Conservation (phyloP, 2,888 invertebrate genomes). For the Ceramica pisi region DNA sequence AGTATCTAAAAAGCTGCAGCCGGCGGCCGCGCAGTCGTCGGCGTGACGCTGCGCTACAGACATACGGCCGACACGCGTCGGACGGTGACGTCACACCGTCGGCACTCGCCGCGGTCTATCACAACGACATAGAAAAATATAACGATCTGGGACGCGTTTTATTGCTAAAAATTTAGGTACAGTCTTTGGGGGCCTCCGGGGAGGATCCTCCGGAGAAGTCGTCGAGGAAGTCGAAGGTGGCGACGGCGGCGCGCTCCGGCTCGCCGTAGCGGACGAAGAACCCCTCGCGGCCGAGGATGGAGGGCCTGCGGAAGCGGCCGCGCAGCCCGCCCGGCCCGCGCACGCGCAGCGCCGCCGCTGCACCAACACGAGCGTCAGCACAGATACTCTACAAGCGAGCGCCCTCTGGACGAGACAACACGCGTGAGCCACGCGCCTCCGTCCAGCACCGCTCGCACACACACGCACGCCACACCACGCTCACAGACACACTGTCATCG, state of each 20-base stretch:
- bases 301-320: constrained; percentile 90
- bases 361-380: constrained; percentile 76
- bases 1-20: constrained; percentile 86
- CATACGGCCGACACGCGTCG: constrained; percentile 57
- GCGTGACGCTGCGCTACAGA: constrained; percentile 59
- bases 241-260: constrained; percentile 94
- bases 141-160: constrained; percentile 81
- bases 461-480: constrained; percentile 33
- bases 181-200: constrained; percentile 87
- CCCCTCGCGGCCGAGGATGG: constrained; percentile 94
- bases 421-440: constrained; percentile 74
- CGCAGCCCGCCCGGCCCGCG: constrained; percentile 89
- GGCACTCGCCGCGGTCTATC: constrained; percentile 72
- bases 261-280: constrained; percentile 95
- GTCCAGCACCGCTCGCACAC: constrained; percentile 59
- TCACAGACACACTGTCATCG: constrained; percentile 5
- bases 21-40: constrained; percentile 78
- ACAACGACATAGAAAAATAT: constrained; percentile 84
- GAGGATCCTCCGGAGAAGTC: constrained; percentile 89
- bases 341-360: constrained; percentile 92
- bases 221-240: constrained; percentile 95
- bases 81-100: constrained; percentile 61
- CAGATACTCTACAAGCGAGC: constrained; percentile 77
- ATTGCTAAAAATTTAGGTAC: constrained; percentile 82
- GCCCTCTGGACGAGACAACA: constrained; percentile 82